A percentile compares a stretch with the other conserved stretches of the same genome.
These are phyloP conservation scores for Hydrozoanthus gracilis DNA, from an alignment of 92 coral and sea anemone species.

Conservation along the genomic window DNA sequence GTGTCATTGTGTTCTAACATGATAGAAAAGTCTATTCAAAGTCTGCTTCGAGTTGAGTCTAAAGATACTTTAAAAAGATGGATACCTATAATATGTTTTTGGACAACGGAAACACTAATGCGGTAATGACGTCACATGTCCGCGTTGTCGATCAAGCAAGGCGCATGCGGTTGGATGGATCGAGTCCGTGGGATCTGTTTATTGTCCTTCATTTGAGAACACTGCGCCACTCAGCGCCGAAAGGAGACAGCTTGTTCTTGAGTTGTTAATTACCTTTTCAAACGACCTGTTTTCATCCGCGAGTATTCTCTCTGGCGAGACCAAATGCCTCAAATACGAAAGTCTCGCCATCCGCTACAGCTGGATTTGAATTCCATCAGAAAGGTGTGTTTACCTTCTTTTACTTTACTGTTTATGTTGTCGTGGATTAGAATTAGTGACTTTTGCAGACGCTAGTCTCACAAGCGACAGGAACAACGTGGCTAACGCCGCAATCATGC, in stretches of 20 bases:
- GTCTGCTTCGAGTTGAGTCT: too few relatives aligned
- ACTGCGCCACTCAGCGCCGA: slow-evolving; percentile 32
- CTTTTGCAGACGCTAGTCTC: slow-evolving; percentile 24
- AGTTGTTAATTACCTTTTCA: slow-evolving; percentile 25
- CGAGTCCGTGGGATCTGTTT: slow-evolving; percentile 43
- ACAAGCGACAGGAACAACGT: background rate
- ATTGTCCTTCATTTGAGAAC: slow-evolving; percentile 32
- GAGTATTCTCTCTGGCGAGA: background rate
- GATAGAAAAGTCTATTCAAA: too few relatives aligned
- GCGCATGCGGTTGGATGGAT: slow-evolving; percentile 32
- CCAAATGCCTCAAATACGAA: slow-evolving; percentile 41
- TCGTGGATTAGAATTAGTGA: slow-evolving; percentile 50
- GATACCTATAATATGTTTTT: background rate
- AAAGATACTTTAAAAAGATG: background rate
- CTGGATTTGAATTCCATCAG: slow-evolving; percentile 34
- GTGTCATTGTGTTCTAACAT: too few relatives aligned
- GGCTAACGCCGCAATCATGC: background rate
- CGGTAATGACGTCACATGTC: slow-evolving; percentile 33
- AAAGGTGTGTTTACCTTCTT: slow-evolving; percentile 44
- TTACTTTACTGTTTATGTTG: slow-evolving; percentile 44
- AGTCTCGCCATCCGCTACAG: slow-evolving; percentile 40
- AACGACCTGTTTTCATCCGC: background rate
- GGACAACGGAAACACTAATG: slow-evolving; percentile 37
- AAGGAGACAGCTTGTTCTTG: slow-evolving; percentile 25
- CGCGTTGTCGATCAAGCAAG: slow-evolving; percentile 1